Evolutionary conservation across 2,797 vertebrate species (phyloP).

Genomic region (Muraenolepis orangiensis): DNA sequence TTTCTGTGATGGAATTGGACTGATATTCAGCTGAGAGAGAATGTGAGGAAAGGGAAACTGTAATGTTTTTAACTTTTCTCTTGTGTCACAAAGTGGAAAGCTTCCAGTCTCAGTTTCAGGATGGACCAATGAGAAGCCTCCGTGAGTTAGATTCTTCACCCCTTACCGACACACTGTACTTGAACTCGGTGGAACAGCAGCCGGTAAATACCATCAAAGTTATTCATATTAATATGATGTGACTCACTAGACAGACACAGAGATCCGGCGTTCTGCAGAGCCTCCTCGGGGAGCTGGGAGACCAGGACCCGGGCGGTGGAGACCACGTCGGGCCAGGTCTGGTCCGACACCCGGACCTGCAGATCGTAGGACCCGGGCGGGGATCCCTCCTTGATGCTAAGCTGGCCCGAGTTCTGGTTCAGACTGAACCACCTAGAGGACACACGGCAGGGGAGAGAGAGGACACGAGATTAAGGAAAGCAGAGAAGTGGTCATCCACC

Average conservation of each 20-base stretch:
- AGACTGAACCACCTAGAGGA: slow-evolving; percentile 79
- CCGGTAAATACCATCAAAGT: not conserved
- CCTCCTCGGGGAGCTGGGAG: slow-evolving; percentile 75
- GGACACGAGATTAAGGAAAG: not conserved
- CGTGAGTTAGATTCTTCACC: not conserved
- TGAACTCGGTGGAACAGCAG: not conserved
- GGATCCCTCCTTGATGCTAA: slow-evolving; percentile 78
- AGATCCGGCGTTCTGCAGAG: slow-evolving; percentile 76
- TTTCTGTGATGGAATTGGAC: not conserved
- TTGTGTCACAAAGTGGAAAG: not conserved
- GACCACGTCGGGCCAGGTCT: slow-evolving; percentile 84
- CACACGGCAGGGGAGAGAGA: not conserved
- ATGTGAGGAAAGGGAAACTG: not conserved
- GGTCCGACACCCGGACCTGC: slow-evolving; percentile 81
- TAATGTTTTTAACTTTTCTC: not conserved
- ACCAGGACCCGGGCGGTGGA: slow-evolving; percentile 79
- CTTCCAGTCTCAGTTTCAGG: not conserved
- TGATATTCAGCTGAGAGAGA: not conserved
- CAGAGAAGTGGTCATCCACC: not conserved
- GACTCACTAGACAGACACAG: slow-evolving; percentile 79
- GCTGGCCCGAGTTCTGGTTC: slow-evolving; percentile 80
- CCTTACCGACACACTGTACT: not conserved
- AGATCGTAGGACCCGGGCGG: slow-evolving; percentile 77
- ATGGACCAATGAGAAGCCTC: not conserved
- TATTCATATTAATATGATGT: not conserved